phyloP scores from a whole-genome alignment of 2,797 vertebrate species.

The Alectoris magna region DNA sequence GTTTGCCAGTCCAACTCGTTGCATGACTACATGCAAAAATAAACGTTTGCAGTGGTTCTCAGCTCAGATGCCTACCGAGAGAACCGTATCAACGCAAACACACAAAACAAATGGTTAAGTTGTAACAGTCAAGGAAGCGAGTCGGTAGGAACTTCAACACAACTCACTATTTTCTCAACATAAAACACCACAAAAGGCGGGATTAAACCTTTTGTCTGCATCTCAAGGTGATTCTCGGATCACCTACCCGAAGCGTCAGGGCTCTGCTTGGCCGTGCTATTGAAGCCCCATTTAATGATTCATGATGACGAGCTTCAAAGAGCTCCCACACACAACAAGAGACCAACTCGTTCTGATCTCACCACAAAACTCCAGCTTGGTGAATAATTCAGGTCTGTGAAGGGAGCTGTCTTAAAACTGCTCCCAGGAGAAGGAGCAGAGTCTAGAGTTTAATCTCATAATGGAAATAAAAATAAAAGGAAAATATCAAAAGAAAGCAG shows the following conservation, averaged over 20 bases:
- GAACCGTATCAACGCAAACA: not conserved
- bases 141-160: constrained; percentile 37
- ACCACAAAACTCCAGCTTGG: constrained; percentile 6
- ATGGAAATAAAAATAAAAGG: constrained; percentile 67
- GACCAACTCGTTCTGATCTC: not conserved
- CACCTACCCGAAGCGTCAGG: constrained; percentile 19
- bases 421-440: constrained; percentile 49
- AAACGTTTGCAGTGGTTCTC: not conserved
- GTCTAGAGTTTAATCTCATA: constrained; percentile 74
- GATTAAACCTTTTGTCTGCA: constrained; percentile 17
- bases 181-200: not conserved
- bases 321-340: constrained; percentile 43
- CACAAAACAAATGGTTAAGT: not conserved
- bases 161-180: not conserved
- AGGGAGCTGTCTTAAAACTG: constrained; percentile 72
- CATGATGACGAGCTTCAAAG: constrained; percentile 56
- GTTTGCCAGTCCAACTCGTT: not conserved
- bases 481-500: constrained; percentile 73
- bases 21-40: not conserved
- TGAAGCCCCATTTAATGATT: constrained; percentile 50
- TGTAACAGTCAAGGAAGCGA: constrained; percentile 6
- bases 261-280: constrained; percentile 3
- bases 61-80: not conserved
- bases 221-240: constrained; percentile 32
- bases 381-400: constrained; percentile 70